These are phyloP conservation scores for Balaeniceps rex DNA, from an alignment of 2,113 vertebrate species.

Conservation along the genomic window DNA sequence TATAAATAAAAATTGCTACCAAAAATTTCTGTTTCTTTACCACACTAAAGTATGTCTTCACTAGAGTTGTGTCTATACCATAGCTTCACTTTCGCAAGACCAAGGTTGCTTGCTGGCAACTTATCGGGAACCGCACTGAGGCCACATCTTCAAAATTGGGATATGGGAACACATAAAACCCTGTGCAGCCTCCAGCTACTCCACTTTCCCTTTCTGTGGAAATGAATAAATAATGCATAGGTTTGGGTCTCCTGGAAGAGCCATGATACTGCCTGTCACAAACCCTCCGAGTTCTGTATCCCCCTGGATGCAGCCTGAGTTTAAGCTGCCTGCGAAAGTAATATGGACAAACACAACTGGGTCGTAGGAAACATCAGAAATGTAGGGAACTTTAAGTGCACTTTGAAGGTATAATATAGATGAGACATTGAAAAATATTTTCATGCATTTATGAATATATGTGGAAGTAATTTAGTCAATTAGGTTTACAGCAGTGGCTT, in stretches of 20 bases:
- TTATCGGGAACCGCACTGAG: background rate
- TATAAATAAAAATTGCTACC: background rate
- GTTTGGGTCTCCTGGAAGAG: background rate
- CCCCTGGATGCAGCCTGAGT: background rate
- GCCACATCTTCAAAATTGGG: background rate
- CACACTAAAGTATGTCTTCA: background rate
- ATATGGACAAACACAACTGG: background rate
- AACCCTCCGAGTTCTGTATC: background rate
- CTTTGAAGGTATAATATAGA: background rate
- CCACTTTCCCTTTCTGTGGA: background rate
- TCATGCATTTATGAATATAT: background rate
- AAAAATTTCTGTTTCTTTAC: background rate
- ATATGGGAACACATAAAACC: background rate
- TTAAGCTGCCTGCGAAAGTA: background rate
- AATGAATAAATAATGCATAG: background rate
- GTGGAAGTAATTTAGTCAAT: background rate
- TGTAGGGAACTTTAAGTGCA: background rate
- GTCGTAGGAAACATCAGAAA: background rate
- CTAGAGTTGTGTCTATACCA: background rate
- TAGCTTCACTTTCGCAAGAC: background rate
- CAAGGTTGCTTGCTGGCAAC: rapidly evolving
- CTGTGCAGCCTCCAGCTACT: background rate
- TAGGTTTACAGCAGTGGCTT: background rate
- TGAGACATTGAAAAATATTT: background rate
- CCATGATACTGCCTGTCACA: background rate